Evolutionary conservation across 53 echinoderm and acorn worm species (phyloP).

Genomic region (Holothuria leucospilota): DNA sequence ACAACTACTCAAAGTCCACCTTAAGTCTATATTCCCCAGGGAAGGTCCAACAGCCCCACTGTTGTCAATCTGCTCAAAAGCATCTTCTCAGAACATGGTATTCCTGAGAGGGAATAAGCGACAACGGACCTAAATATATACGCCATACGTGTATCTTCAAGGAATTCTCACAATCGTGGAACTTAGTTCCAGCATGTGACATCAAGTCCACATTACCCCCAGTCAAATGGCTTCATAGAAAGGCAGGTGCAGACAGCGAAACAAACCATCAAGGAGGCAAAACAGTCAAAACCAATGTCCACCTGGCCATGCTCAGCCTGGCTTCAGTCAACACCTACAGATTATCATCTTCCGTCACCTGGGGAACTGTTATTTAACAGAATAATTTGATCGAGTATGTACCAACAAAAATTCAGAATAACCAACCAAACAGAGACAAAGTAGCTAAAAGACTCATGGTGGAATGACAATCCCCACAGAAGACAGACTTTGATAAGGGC

Average conservation of each 20-base stretch:
- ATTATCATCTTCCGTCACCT: constrained; percentile 45
- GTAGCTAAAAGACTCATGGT: constrained; percentile 44
- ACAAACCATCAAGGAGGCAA: no score
- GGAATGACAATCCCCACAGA: constrained; percentile 49
- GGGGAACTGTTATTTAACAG: no score
- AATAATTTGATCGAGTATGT: constrained; percentile 54
- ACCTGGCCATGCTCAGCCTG: constrained; percentile 49
- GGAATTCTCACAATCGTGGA: constrained; percentile 38
- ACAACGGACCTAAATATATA: constrained; percentile 44
- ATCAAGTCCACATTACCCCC: no score
- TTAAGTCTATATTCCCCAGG: constrained; percentile 38
- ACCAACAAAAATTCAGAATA: constrained; percentile 51
- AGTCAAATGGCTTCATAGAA: no score
- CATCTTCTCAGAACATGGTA: constrained; percentile 74
- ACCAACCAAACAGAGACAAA: constrained; percentile 1
- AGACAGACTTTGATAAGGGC: constrained; percentile 55
- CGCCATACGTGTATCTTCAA: constrained; percentile 2
- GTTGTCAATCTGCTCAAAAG: no score
- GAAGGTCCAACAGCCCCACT: no score
- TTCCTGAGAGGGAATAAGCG: constrained; percentile 58
- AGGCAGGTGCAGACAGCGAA: no score
- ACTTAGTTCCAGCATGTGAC: no score
- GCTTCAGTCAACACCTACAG: constrained; percentile 54
- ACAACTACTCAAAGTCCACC: constrained; percentile 62
- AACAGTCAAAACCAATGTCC: no score